Conservation (phyloP, 1,140 invertebrate species). For the Lordiphosa stackelbergi region DNA sequence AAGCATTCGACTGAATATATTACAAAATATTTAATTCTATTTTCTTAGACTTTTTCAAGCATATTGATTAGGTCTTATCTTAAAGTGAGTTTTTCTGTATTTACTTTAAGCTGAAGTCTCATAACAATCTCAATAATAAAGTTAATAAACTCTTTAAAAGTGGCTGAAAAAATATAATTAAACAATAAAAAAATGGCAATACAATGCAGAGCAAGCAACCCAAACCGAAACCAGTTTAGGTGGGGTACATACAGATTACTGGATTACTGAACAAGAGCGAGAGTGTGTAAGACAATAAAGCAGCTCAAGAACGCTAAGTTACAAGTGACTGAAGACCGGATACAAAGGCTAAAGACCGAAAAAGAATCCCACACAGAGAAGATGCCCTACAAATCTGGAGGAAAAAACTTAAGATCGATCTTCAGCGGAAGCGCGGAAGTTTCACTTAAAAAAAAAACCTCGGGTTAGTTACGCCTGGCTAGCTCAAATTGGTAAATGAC, state of each 20-base stretch:
- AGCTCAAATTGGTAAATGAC: slow-evolving; percentile 66
- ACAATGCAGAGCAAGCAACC: slow-evolving; percentile 45
- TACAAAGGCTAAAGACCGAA: slow-evolving; percentile 37
- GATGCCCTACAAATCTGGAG: slow-evolving; percentile 62
- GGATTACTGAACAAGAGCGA: slow-evolving; percentile 53
- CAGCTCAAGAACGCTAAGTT: slow-evolving; percentile 55
- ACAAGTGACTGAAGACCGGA: slow-evolving; percentile 20
- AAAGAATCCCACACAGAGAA: slow-evolving; percentile 25
- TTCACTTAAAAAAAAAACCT: slow-evolving; percentile 34
- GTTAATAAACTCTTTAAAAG: slow-evolving; percentile 18
- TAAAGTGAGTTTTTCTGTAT: not conserved
- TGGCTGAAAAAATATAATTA: slow-evolving; percentile 41
- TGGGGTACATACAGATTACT: slow-evolving; percentile 12
- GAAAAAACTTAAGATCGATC: slow-evolving; percentile 34
- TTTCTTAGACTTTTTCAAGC: too few species aligned
- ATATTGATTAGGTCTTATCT: too few species aligned
- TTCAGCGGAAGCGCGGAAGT: slow-evolving; percentile 52
- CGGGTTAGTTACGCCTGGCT: slow-evolving; percentile 65
- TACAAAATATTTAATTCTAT: too few species aligned
- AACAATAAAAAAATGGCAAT: slow-evolving; percentile 31
- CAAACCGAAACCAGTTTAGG: slow-evolving; percentile 61
- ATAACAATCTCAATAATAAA: slow-evolving; percentile 8
- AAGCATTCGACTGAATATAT: too few species aligned
- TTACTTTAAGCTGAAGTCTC: not conserved
- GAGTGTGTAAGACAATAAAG: slow-evolving; percentile 50